phyloP scores from a whole-genome alignment of 2,113 vertebrate genomes.

The Arizona elegans region DNA sequence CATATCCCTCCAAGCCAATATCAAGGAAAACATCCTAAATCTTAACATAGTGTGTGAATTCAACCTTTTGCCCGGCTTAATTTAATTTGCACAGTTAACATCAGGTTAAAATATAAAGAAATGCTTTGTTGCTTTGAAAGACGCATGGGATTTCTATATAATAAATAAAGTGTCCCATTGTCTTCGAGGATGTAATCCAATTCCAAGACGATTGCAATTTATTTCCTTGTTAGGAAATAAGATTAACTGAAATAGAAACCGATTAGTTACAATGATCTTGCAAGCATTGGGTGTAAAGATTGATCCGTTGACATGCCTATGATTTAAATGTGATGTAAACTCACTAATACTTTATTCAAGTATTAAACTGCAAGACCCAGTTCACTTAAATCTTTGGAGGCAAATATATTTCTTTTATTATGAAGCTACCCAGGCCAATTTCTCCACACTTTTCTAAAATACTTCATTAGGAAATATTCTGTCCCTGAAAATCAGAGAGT shows the following conservation, averaged over 20 bases:
- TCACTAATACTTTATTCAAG: neutral
- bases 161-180: neutral
- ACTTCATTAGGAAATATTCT: neutral
- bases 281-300: neutral
- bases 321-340: neutral
- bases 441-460: neutral
- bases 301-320: neutral
- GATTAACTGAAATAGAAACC: neutral
- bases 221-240: neutral
- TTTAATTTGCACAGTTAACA: neutral
- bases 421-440: neutral
- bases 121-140: neutral
- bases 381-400: fast-evolving
- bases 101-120: neutral
- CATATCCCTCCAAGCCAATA: neutral
- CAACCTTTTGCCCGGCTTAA: neutral
- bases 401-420: neutral
- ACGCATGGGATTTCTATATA: neutral
- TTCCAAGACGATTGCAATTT: neutral
- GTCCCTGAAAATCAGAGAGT: neutral
- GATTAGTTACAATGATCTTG: neutral
- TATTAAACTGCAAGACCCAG: fast-evolving
- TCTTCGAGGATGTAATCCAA: neutral
- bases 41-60: neutral
- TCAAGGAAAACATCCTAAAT: neutral